These are phyloP conservation scores for Mastigias papua DNA, from an alignment of 30 jellyfish, hydroid and myxozoan genomes.

Conservation along the genomic window DNA sequence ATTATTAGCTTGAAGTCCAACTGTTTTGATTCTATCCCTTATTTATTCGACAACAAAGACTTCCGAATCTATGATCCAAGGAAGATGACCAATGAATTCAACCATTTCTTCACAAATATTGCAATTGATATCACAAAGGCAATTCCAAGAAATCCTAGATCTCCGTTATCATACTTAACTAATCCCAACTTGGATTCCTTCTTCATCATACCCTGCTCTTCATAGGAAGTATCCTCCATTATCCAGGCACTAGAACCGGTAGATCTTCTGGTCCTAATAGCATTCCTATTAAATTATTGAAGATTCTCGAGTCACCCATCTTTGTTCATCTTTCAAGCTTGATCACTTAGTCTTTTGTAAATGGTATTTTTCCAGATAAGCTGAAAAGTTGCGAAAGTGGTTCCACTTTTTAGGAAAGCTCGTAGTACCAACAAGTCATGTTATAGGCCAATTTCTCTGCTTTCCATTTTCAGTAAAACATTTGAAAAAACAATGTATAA, in stretches of 20 bases:
- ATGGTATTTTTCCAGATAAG: constrained; percentile 40
- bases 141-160: constrained; percentile 36
- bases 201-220: constrained; percentile 25
- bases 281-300: neutral
- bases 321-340: no score
- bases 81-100: constrained; percentile 26
- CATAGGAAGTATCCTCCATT: neutral
- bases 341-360: no score
- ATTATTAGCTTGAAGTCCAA: neutral
- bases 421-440: constrained; percentile 25
- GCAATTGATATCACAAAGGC: neutral
- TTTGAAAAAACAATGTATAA: constrained; percentile 53
- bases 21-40: neutral
- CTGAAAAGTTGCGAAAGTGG: constrained; percentile 57
- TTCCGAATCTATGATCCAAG: constrained; percentile 20
- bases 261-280: no score
- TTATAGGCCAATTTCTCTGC: constrained; percentile 50
- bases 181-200: neutral
- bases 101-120: constrained; percentile 21
- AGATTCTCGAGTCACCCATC: constrained; percentile 18
- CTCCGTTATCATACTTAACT: constrained; percentile 12
- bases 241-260: neutral
- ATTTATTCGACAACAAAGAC: neutral
- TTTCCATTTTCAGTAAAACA: constrained; percentile 34
- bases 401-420: constrained; percentile 31